Conservation (phyloP, 2,113 vertebrate species). For the Ivindomyrus marchei region DNA sequence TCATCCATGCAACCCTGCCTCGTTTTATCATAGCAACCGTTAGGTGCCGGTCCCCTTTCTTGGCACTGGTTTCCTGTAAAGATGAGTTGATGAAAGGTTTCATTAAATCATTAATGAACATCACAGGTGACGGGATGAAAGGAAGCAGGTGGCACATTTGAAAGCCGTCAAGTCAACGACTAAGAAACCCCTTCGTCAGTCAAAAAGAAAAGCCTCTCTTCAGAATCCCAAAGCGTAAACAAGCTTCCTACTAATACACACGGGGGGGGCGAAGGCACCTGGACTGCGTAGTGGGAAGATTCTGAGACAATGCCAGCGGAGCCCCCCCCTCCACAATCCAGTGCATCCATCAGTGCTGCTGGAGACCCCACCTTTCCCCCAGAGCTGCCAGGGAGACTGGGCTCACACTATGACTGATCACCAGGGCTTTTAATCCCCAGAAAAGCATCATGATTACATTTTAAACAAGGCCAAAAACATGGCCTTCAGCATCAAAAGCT, state of each 20-base stretch:
- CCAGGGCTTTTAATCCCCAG: neutral
- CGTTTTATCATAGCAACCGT: neutral
- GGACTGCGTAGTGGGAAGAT: neutral
- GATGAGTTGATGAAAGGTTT: neutral
- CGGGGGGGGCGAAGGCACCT: neutral
- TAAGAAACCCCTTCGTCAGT: neutral
- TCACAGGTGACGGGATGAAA: neutral
- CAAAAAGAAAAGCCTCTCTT: neutral
- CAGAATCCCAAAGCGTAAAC: neutral
- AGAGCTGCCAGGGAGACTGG: neutral
- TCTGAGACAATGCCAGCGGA: neutral
- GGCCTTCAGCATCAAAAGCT: neutral
- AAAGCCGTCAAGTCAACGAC: neutral
- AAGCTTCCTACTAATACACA: too few species aligned
- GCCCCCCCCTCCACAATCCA: neutral
- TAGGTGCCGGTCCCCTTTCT: neutral
- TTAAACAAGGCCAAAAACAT: neutral
- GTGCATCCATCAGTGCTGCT: neutral
- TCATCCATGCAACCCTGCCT: neutral
- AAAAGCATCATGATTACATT: neutral
- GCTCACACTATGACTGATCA: neutral
- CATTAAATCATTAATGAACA: neutral
- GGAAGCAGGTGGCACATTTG: neutral
- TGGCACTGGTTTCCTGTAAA: neutral
- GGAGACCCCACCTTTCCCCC: neutral